Percentiles rank a stretch among this genome's conserved stretches.
These are phyloP conservation scores for Scaptomyza tumidula DNA, from an alignment of 2,888 invertebrate genomes.

Conservation along the genomic window DNA sequence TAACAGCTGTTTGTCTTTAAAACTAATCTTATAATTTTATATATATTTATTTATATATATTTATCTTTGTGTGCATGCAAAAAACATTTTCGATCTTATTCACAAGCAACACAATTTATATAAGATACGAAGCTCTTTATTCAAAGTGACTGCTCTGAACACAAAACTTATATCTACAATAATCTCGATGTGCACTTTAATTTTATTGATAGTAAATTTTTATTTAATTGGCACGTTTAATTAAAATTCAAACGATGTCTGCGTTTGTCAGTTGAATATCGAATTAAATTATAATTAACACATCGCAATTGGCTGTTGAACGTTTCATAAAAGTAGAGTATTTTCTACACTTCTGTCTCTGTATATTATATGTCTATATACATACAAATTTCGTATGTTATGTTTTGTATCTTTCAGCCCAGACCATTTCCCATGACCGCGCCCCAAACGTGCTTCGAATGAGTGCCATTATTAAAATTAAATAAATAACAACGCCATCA, in stretches of 20 bases:
- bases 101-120: too few relatives aligned
- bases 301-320: constrained; percentile 27
- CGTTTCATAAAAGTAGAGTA: constrained; percentile 13
- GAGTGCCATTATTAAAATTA: constrained; percentile 36
- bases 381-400: neutral
- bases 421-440: constrained; percentile 27
- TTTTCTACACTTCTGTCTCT: neutral
- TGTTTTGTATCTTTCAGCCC: constrained; percentile 3
- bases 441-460: constrained; percentile 46
- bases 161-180: neutral
- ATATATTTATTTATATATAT: too few relatives aligned
- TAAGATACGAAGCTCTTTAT: too few relatives aligned
- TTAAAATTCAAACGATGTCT: constrained; percentile 36
- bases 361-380: too few relatives aligned
- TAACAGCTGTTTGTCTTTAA: too few relatives aligned
- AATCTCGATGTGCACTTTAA: neutral
- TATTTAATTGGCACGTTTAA: constrained; percentile 25
- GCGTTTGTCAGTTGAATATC: constrained; percentile 39
- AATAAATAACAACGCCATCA: constrained; percentile 10
- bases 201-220: neutral
- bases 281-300: constrained; percentile 55
- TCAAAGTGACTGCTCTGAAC: too few relatives aligned
- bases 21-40: too few relatives aligned
- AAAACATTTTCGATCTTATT: too few relatives aligned
- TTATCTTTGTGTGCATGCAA: too few relatives aligned